These are phyloP conservation scores for Rhea pennata DNA, from an alignment of 2,113 vertebrate species.

Conservation along the genomic window DNA sequence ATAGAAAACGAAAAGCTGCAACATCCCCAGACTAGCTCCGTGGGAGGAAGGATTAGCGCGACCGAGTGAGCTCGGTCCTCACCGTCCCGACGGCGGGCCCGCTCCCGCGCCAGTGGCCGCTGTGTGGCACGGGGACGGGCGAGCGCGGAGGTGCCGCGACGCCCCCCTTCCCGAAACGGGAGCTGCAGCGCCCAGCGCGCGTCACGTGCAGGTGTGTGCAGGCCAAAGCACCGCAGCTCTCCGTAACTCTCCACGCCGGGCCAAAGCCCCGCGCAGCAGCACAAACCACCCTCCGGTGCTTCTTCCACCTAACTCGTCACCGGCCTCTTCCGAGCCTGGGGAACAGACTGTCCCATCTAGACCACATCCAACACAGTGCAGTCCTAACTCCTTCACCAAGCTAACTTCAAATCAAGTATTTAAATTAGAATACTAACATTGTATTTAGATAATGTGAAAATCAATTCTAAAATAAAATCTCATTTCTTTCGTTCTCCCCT, in stretches of 20 bases:
- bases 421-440: constrained; percentile 8
- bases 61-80: not conserved
- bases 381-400: not conserved
- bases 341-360: not conserved
- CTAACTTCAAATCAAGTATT: constrained; percentile 23
- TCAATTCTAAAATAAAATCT: not conserved
- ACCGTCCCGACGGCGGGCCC: not conserved
- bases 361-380: not conserved
- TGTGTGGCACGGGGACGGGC: not conserved
- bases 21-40: not conserved
- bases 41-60: not conserved
- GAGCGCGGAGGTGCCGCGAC: not conserved
- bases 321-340: not conserved
- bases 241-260: not conserved
- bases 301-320: not conserved
- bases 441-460: not conserved
- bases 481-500: not conserved
- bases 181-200: fast-evolving
- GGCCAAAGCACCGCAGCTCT: not conserved
- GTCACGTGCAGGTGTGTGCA: not conserved
- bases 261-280: not conserved
- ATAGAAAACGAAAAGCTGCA: not conserved
- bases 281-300: not conserved
- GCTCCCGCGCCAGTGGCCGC: not conserved
- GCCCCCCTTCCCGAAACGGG: not conserved